phyloP scores from a whole-genome alignment of 1,140 invertebrate genomes.

The Heliothis virescens region DNA sequence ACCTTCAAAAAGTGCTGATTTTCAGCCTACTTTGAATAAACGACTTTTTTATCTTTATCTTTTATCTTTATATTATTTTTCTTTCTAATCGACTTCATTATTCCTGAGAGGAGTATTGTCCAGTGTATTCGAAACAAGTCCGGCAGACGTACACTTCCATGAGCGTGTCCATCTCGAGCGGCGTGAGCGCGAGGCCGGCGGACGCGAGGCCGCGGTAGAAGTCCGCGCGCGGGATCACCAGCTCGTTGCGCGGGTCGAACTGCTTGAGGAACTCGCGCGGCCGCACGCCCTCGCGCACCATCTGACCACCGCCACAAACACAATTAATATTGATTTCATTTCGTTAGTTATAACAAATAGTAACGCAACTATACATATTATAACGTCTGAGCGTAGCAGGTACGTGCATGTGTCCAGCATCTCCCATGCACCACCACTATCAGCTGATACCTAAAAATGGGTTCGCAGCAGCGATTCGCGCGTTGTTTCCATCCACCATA shows the following conservation, averaged over 20 bases:
- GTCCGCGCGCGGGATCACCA: slow-evolving; percentile 87
- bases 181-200: slow-evolving; percentile 87
- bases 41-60: too few species aligned
- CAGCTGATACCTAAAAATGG: too few species aligned
- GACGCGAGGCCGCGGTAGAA: slow-evolving; percentile 89
- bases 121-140: neutral
- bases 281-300: slow-evolving; percentile 88
- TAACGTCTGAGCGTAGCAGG: too few species aligned
- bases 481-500: too few species aligned
- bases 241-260: slow-evolving; percentile 88
- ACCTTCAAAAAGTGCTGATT: too few species aligned
- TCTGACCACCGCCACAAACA: slow-evolving; percentile 66
- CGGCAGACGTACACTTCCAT: slow-evolving; percentile 83
- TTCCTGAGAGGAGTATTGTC: too few species aligned
- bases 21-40: too few species aligned
- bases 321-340: neutral
- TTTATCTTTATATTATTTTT: too few species aligned
- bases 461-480: too few species aligned
- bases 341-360: neutral
- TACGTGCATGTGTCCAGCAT: too few species aligned
- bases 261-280: slow-evolving; percentile 88
- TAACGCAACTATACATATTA: too few species aligned
- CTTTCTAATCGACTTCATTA: too few species aligned
- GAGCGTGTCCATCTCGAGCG: slow-evolving; percentile 87
- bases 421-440: neutral